Percentiles rank a stretch among this genome's conserved stretches.
Conservation (phyloP, 2,113 vertebrate genomes). For the Balaenoptera acutorostrata region DNA sequence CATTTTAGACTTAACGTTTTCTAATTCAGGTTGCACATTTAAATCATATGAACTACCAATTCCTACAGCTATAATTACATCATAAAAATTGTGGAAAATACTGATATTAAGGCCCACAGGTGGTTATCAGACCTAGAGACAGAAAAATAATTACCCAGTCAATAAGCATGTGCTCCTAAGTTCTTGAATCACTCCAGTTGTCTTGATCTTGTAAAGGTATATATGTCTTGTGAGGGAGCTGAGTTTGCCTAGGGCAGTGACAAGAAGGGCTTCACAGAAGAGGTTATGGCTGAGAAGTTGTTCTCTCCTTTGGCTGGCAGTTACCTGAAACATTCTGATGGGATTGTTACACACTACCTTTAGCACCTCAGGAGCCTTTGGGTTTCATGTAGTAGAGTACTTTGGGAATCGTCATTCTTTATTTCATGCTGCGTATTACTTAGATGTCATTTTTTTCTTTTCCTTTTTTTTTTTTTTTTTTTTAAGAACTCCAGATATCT, state of each 20-base stretch:
- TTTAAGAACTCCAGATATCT: constrained; percentile 84
- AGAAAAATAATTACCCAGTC: neutral
- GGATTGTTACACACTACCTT: accelerated
- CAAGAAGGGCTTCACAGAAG: neutral
- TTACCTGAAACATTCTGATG: neutral
- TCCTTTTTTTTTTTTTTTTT: neutral
- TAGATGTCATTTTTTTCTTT: neutral
- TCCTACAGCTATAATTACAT: neutral
- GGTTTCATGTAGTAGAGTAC: accelerated
- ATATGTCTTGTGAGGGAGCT: neutral
- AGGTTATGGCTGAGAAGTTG: neutral
- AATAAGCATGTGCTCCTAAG: neutral
- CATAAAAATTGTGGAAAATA: neutral
- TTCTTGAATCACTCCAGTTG: neutral
- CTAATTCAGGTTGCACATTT: neutral
- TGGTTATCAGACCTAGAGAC: neutral
- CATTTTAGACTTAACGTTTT: neutral
- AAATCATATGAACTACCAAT: neutral
- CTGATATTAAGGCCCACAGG: neutral
- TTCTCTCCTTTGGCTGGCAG: neutral
- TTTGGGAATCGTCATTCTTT: neutral
- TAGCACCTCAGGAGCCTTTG: neutral
- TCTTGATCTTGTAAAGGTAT: no score
- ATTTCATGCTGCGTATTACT: neutral
- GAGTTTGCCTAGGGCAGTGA: no score